Base-by-base conservation (phyloP, 2,113 vertebrate species). In the Ovibos moschatus region DNA sequence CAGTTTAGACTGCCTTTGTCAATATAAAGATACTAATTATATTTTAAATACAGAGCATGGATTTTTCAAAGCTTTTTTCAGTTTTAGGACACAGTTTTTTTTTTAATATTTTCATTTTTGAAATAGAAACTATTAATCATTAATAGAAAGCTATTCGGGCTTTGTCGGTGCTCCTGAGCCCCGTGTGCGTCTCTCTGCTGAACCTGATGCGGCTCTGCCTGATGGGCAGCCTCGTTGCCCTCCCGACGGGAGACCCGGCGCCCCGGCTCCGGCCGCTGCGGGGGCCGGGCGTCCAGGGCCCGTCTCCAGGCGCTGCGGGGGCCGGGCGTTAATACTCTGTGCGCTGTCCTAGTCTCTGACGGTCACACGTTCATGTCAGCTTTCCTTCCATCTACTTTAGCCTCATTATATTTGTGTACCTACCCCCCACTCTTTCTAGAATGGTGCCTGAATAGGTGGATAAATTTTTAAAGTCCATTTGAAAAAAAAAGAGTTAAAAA, bases 161-260 rank as follows among this genome's bases (percentile, higher is more conserved):
- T 21, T 45, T 12, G 25, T 11, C 3, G 25, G 23, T 45, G 71
- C 19, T 40, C 60, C 27, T 28, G 53, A n/a, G 36, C 47, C 14
- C 17, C 16, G 9, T 28, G 2, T 33, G 40, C 3, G 1, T 5
- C 13, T 50, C 33, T n/a, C 0, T 21, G 33, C 40, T 33, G 2
- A 7, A 0, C 2, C 36, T 7, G 0, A 0, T 0, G 71, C 0
- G 21, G 36, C 23, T 13, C 21, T 40, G 67, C 36, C 67, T 13
- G 21, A 1, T 1, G 36, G 2, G 71, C 67, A 7, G 36, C 36
- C 64, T 12, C 5, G 19, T 0, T 2, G 64, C 36, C 71, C n/a
- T 23, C 21, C 23, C 10, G 17, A 0, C 16, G 2, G 5, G 36
- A 6, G 21, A 1, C 36, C n/a, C 5, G 36, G n/a, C 0, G 67